Conservation (phyloP, 2,797 vertebrate species). For the Varecia variegata region DNA sequence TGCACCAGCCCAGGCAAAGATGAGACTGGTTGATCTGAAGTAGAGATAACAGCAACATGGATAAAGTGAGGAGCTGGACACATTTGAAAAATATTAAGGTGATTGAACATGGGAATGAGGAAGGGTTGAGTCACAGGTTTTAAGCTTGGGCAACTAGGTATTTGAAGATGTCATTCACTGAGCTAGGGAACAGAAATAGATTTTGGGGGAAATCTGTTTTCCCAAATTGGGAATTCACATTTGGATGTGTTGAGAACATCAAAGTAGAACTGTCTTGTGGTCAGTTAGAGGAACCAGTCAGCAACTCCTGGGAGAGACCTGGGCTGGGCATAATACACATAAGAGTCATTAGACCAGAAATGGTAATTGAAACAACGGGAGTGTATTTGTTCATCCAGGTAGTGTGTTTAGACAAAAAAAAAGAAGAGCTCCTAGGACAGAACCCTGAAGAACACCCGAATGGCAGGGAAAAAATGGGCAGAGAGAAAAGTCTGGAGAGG, state of each 20-base stretch:
- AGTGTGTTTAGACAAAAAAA: background rate
- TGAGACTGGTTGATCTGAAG: background rate
- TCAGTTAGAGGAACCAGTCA: background rate
- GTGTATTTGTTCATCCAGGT: background rate
- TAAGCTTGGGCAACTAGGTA: background rate
- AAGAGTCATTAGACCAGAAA: background rate
- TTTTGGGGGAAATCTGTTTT: background rate
- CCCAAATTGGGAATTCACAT: background rate
- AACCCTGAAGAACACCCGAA: background rate
- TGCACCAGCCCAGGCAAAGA: background rate
- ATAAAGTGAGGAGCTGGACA: background rate
- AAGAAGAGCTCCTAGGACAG: background rate
- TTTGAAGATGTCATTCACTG: constrained; percentile 15
- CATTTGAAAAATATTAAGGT: constrained; percentile 1
- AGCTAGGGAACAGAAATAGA: background rate
- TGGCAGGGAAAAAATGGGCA: background rate
- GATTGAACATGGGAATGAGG: background rate
- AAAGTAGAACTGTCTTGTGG: background rate
- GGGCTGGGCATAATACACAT: background rate
- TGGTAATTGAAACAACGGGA: background rate
- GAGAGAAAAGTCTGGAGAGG: background rate
- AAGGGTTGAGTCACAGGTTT: background rate
- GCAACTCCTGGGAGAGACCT: background rate
- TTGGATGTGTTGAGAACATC: background rate
- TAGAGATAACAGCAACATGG: background rate